Conservation (phyloP, 2,797 vertebrate species). For the Rhinichthys osculus region DNA sequence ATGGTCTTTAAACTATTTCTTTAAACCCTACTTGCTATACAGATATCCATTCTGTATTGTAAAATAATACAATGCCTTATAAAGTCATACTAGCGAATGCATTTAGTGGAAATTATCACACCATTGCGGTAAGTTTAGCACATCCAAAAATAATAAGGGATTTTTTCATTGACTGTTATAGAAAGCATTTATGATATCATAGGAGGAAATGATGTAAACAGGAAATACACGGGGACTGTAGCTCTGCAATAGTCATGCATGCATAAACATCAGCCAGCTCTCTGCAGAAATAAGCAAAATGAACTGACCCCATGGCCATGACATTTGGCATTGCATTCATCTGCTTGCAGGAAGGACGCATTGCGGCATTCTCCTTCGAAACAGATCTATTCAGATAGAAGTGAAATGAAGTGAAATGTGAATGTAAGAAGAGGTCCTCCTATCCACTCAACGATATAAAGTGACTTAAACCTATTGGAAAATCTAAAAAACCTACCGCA, state of each 20-base stretch:
- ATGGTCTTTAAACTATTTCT: not conserved
- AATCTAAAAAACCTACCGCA: slow-evolving; percentile 69
- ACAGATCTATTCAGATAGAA: slow-evolving; percentile 84
- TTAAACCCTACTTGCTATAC: not conserved
- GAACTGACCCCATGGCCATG: slow-evolving; percentile 86
- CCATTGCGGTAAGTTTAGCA: not conserved
- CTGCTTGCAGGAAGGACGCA: slow-evolving; percentile 87
- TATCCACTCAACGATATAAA: not conserved
- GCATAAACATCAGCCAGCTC: slow-evolving; percentile 6
- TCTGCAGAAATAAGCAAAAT: slow-evolving; percentile 3
- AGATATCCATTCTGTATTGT: not conserved
- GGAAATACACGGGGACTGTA: not conserved
- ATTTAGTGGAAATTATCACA: not conserved
- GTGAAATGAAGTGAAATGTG: slow-evolving; percentile 29
- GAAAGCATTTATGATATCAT: not conserved
- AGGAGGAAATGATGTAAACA: slow-evolving; percentile 5
- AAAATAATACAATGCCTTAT: not conserved
- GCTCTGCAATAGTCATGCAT: slow-evolving; percentile 7
- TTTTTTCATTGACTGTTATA: not conserved
- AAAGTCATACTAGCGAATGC: not conserved
- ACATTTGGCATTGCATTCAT: slow-evolving; percentile 90
- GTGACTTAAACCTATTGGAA: not conserved
- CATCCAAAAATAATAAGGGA: not conserved
- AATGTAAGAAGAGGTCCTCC: not conserved
- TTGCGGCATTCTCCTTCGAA: slow-evolving; percentile 94